phyloP scores from a whole-genome alignment of 2,797 vertebrate species.

The Ctenosaura bakeri region DNA sequence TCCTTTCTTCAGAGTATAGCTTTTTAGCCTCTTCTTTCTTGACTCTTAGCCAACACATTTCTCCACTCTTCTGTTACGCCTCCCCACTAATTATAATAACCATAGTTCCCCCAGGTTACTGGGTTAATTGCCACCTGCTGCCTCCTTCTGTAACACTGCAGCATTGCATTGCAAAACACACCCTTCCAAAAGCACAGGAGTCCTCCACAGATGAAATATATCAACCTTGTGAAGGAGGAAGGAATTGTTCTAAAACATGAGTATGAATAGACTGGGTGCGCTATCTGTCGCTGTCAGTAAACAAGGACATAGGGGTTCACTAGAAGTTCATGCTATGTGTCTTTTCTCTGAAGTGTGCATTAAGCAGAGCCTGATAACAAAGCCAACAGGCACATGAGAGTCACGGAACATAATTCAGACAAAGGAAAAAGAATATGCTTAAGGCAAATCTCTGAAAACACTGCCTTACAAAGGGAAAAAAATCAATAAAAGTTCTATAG shows the following conservation, averaged over 20 bases:
- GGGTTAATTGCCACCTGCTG: constrained; percentile 36
- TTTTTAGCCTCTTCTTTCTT: neutral
- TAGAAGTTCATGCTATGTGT: neutral
- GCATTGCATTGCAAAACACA: neutral
- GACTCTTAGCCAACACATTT: constrained; percentile 10
- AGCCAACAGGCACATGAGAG: neutral
- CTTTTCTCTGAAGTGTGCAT: neutral
- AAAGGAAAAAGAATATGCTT: neutral
- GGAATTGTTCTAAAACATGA: neutral
- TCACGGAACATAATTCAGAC: neutral
- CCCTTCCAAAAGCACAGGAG: constrained; percentile 12
- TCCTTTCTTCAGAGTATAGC: neutral
- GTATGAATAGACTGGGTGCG: neutral
- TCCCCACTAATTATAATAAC: constrained; percentile 9
- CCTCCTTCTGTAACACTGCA: constrained; percentile 11
- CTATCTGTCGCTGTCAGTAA: constrained; percentile 8
- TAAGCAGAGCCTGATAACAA: neutral
- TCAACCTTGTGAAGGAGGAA: neutral
- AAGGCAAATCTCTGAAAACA: neutral
- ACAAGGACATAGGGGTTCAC: neutral
- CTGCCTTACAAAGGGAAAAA: neutral
- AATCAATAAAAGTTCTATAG: neutral
- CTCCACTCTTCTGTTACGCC: neutral
- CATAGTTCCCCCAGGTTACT: constrained; percentile 15
- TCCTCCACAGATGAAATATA: constrained; percentile 17